phyloP scores from a whole-genome alignment of 1,140 invertebrate species.

The Eupristina koningsbergeri region DNA sequence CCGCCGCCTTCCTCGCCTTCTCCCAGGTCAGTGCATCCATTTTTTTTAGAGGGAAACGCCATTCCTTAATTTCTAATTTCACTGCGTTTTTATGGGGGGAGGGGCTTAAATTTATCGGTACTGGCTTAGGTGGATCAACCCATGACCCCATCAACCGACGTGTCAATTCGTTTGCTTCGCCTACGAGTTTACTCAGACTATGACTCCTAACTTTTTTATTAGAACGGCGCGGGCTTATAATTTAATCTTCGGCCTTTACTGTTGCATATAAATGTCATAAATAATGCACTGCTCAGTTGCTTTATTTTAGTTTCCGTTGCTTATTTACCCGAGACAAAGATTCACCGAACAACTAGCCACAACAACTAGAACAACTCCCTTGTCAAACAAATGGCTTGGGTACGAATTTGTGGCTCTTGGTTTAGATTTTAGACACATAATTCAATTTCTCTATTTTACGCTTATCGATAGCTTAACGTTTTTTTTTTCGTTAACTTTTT shows the following conservation, averaged over 20 bases:
- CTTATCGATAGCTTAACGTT: too few relatives aligned
- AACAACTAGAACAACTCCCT: neutral
- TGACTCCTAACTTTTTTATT: too few relatives aligned
- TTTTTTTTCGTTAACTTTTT: too few relatives aligned
- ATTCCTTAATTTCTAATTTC: too few relatives aligned
- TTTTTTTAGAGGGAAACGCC: too few relatives aligned
- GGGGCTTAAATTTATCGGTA: neutral
- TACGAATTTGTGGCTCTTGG: neutral
- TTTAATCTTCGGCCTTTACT: neutral
- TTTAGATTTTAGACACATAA: neutral
- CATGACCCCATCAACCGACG: too few relatives aligned
- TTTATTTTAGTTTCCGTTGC: neutral
- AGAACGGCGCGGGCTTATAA: neutral
- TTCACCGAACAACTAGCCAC: neutral
- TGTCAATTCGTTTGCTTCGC: too few relatives aligned
- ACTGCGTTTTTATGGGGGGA: too few relatives aligned
- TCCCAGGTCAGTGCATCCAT: slow-evolving; percentile 73
- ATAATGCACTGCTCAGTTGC: neutral
- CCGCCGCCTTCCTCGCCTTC: slow-evolving; percentile 80
- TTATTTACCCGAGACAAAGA: neutral
- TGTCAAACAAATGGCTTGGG: too few relatives aligned
- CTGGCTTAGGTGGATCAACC: neutral
- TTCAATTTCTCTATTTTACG: neutral
- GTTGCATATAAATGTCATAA: neutral
- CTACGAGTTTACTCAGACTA: too few relatives aligned